Evolutionary conservation across 2,797 vertebrate species (phyloP).

Genomic region (Danio tinwini): DNA sequence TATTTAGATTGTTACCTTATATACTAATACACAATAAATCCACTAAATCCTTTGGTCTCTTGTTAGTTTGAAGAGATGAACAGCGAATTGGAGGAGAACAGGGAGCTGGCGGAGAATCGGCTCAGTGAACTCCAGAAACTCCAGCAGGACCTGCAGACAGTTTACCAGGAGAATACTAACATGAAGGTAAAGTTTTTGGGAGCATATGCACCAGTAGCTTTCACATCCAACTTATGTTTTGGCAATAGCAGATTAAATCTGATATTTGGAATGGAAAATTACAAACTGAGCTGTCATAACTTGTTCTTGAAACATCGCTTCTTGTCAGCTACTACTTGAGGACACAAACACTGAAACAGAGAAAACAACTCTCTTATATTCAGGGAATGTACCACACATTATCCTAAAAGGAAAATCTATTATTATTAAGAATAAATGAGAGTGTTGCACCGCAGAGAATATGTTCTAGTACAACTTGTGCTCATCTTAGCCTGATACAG

Average conservation of each 20-base stretch:
- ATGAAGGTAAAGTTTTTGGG: constrained; percentile 81
- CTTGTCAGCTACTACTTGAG: not conserved
- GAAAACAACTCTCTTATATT: not conserved
- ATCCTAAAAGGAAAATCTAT: not conserved
- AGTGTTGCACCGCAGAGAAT: too few relatives aligned
- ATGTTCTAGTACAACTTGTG: too few relatives aligned
- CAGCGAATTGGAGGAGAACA: constrained; percentile 95
- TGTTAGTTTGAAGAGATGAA: constrained; percentile 96
- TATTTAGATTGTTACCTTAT: too few relatives aligned
- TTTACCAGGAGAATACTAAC: constrained; percentile 89
- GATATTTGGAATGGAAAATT: not conserved
- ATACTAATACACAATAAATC: not conserved
- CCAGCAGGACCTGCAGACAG: constrained; percentile 89
- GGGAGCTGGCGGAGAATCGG: constrained; percentile 91
- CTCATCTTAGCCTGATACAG: too few relatives aligned
- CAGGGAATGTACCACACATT: not conserved
- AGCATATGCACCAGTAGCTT: not conserved
- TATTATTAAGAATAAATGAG: too few relatives aligned
- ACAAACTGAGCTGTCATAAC: not conserved
- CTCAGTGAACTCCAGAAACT: constrained; percentile 92
- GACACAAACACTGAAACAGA: not conserved
- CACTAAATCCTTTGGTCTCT: not conserved
- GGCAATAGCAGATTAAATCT: not conserved
- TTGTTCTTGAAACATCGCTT: constrained; percentile 4
- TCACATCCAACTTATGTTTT: not conserved